phyloP scores from a whole-genome alignment of 2,888 invertebrate species.

The Nudaria mundana region DNA sequence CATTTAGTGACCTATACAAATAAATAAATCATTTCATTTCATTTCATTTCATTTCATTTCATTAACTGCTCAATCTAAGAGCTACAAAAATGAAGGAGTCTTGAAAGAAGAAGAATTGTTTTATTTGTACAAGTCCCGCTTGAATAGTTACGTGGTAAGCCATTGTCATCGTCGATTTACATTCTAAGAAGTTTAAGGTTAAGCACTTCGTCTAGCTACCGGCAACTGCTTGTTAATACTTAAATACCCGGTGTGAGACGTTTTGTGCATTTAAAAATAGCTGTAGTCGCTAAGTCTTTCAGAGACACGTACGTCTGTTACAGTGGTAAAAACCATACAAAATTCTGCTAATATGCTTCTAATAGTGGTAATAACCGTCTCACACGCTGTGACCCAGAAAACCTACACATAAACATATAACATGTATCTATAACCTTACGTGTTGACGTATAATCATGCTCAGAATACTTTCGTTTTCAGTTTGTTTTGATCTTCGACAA shows the following conservation, averaged over 20 bases:
- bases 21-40: too few species aligned
- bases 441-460: slow-evolving; percentile 23
- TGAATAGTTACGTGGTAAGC: not conserved
- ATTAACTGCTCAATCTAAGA: too few species aligned
- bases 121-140: too few species aligned
- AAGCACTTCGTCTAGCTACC: not conserved
- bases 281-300: not conserved
- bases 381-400: slow-evolving; percentile 20
- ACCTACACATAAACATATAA: slow-evolving; percentile 13
- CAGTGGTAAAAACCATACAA: slow-evolving; percentile 1
- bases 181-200: slow-evolving; percentile 1
- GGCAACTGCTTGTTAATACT: not conserved
- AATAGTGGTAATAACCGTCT: slow-evolving; percentile 1
- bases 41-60: too few species aligned
- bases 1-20: too few species aligned
- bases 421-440: slow-evolving; percentile 15
- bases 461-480: slow-evolving; percentile 31
- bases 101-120: too few species aligned
- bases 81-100: too few species aligned
- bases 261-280: not conserved
- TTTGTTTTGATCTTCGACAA: slow-evolving; percentile 34
- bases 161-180: not conserved
- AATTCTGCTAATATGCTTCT: not conserved
- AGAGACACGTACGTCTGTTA: not conserved
- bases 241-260: not conserved